phyloP scores from a whole-genome alignment of 2,113 vertebrate genomes.

The Electrona antarctica region DNA sequence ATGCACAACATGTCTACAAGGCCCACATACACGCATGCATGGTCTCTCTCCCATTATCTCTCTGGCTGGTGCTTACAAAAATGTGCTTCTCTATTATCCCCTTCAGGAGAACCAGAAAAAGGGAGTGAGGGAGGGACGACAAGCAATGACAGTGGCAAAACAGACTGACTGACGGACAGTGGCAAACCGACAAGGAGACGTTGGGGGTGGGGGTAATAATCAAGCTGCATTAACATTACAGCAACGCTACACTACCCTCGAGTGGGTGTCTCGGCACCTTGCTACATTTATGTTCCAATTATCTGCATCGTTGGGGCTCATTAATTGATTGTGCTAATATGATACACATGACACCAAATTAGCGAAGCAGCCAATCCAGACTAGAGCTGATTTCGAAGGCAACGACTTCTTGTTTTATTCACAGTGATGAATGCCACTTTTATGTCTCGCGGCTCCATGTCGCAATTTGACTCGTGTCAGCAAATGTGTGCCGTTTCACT shows the following conservation, averaged over 20 bases:
- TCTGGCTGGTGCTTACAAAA: too few relatives aligned
- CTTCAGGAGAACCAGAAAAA: not conserved
- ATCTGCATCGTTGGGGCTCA: constrained; percentile 65
- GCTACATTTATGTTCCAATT: constrained; percentile 69
- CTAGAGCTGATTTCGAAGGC: constrained; percentile 42
- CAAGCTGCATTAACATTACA: constrained; percentile 49
- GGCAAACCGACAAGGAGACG: constrained; percentile 12
- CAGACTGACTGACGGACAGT: not conserved
- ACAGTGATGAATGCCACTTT: constrained; percentile 16
- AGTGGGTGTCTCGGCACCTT: constrained; percentile 49
- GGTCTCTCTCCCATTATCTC: too few relatives aligned
- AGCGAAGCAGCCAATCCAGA: constrained; percentile 45
- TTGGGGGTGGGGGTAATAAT: constrained; percentile 30
- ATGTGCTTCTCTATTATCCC: constrained; percentile 8
- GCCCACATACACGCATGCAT: too few relatives aligned
- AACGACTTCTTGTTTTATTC: constrained; percentile 23
- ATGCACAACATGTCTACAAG: too few relatives aligned
- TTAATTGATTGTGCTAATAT: constrained; percentile 59
- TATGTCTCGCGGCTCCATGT: constrained; percentile 36
- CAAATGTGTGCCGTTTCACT: constrained; percentile 31
- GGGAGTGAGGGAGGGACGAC: not conserved
- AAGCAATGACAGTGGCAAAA: not conserved
- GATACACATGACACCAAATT: constrained; percentile 48
- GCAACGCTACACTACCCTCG: constrained; percentile 40
- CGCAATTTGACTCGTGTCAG: constrained; percentile 23